Percentiles rank a stretch among this genome's conserved stretches.
Conservation (phyloP, 2,113 vertebrate genomes). For the Pachypanchax playfairii region DNA sequence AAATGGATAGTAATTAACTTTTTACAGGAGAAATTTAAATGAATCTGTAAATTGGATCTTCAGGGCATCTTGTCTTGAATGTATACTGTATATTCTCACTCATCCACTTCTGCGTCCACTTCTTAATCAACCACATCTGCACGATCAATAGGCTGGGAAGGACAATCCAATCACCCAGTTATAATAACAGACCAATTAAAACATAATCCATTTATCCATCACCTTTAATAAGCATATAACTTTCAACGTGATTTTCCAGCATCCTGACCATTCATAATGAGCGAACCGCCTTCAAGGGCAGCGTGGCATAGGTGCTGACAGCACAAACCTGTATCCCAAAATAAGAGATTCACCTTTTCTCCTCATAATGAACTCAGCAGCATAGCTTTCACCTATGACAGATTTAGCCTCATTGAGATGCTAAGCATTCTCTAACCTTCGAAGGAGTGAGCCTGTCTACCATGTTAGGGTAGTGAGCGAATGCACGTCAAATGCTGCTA, state of each 20-base stretch:
- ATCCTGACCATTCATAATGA: constrained; percentile 61
- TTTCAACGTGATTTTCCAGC: constrained; percentile 54
- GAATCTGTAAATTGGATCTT: constrained; percentile 17
- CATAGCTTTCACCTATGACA: constrained; percentile 56
- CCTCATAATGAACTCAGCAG: constrained; percentile 65
- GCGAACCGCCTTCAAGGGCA: constrained; percentile 61
- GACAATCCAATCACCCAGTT: constrained; percentile 72
- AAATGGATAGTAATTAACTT: no score
- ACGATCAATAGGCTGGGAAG: constrained; percentile 74
- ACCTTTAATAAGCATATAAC: constrained; percentile 75
- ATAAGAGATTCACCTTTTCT: constrained; percentile 49
- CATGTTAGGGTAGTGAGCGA: constrained; percentile 66
- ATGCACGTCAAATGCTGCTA: constrained; percentile 58
- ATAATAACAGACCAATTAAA: constrained; percentile 75
- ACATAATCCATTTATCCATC: constrained; percentile 74
- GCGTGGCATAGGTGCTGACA: constrained; percentile 31
- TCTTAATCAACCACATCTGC: constrained; percentile 66
- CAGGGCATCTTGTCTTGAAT: constrained; percentile 23
- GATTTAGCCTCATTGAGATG: constrained; percentile 66
- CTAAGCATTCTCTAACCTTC: constrained; percentile 53
- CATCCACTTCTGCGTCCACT: constrained; percentile 46
- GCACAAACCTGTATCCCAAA: constrained; percentile 38
- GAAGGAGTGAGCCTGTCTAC: constrained; percentile 48
- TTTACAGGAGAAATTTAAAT: constrained; percentile 22
- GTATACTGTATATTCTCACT: constrained; percentile 34